phyloP scores from a whole-genome alignment of 2,888 invertebrate species.

The Drosophila formosana region DNA sequence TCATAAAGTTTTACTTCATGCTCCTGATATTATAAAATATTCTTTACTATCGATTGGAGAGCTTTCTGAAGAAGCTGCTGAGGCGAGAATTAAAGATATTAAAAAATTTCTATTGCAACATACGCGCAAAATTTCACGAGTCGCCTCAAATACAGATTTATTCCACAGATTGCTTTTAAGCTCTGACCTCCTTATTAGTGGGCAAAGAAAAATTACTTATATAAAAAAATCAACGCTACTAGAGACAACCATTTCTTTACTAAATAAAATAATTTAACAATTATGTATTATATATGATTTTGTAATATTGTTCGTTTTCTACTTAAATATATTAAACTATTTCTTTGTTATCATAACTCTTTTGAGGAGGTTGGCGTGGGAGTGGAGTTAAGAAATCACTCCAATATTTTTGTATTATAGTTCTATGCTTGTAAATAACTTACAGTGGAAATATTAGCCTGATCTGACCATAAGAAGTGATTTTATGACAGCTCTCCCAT shows the following conservation, averaged over 20 bases:
- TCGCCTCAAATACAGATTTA: background rate
- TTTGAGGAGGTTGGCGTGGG: background rate
- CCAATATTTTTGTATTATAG: background rate
- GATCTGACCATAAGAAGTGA: too few relatives aligned
- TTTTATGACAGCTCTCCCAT: too few relatives aligned
- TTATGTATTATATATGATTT: too few relatives aligned
- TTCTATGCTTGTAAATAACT: too few relatives aligned
- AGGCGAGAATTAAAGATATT: background rate
- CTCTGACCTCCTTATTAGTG: background rate
- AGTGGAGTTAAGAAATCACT: background rate
- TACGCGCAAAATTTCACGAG: background rate
- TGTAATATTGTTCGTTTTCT: too few relatives aligned
- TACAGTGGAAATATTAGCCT: too few relatives aligned
- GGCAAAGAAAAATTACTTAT: background rate
- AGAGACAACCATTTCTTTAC: background rate
- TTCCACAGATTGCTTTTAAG: background rate
- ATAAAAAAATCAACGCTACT: background rate
- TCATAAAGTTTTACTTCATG: too few relatives aligned
- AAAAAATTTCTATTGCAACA: background rate
- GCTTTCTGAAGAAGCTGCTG: conserved; percentile 4
- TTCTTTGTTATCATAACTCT: background rate
- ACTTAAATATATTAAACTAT: background rate
- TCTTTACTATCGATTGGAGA: background rate
- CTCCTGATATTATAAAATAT: background rate
- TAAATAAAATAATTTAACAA: background rate